Evolutionary conservation across 2,888 invertebrate species (phyloP).

Genomic region (Cremastinae sp.): DNA sequence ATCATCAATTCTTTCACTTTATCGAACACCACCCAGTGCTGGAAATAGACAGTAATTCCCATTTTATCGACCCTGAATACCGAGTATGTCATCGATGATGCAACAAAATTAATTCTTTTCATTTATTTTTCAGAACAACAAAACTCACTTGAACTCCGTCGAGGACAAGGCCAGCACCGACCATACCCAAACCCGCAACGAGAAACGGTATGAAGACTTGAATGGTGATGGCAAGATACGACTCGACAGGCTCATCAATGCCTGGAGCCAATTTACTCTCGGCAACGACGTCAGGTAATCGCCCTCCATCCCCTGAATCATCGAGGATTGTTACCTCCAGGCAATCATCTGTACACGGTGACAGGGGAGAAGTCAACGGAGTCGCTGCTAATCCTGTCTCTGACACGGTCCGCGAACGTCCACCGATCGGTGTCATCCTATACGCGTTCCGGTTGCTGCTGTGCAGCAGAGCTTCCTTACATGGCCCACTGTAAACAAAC

Average conservation of each 20-base stretch:
- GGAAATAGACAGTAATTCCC: constrained; percentile 67
- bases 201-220: constrained; percentile 88
- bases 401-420: constrained; percentile 75
- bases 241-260: constrained; percentile 81
- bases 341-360: constrained; percentile 66
- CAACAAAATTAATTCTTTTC: neutral
- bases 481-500: constrained; percentile 74
- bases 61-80: neutral
- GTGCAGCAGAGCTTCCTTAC: constrained; percentile 76
- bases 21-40: constrained; percentile 88
- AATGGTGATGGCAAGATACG: constrained; percentile 83
- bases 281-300: constrained; percentile 82
- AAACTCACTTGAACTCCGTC: constrained; percentile 85
- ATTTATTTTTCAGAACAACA: neutral
- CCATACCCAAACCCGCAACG: constrained; percentile 90
- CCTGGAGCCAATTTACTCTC: constrained; percentile 81
- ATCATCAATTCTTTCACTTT: constrained; percentile 87
- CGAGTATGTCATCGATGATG: neutral
- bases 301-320: constrained; percentile 78
- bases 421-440: constrained; percentile 77
- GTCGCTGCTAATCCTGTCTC: constrained; percentile 70
- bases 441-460: constrained; percentile 68
- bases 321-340: constrained; percentile 74
- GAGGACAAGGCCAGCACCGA: constrained; percentile 88
- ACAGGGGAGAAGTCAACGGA: constrained; percentile 62